phyloP scores from a whole-genome alignment of 1,140 invertebrate genomes.

The Drosophila punjabiensis region DNA sequence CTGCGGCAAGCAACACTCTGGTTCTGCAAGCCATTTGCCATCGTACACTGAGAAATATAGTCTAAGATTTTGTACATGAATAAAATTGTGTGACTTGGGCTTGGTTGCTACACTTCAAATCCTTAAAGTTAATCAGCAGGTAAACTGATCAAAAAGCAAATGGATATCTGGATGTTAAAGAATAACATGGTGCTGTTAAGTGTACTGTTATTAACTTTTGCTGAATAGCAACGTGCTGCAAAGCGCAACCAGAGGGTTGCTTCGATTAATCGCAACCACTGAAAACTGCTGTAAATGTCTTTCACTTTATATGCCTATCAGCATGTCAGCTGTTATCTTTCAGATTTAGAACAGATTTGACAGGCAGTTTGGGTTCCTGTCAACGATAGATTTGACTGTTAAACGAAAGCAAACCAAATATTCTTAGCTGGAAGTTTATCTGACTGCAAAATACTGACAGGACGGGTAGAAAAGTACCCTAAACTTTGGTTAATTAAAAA shows the following conservation, averaged over 20 bases:
- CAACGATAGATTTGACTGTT: too few species aligned
- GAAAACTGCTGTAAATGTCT: background rate
- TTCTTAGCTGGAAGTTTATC: too few species aligned
- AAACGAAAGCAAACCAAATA: too few species aligned
- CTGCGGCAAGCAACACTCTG: conserved; percentile 34
- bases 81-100: background rate
- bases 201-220: background rate
- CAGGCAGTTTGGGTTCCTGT: background rate
- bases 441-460: background rate
- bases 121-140: background rate
- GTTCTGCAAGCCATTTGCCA: conserved; percentile 7
- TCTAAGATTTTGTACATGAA: background rate
- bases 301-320: background rate
- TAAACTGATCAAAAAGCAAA: background rate
- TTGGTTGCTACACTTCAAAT: background rate
- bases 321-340: background rate
- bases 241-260: background rate
- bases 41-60: conserved; percentile 20
- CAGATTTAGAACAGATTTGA: background rate
- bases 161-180: background rate
- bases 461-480: background rate
- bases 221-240: background rate
- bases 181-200: background rate
- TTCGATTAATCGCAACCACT: background rate
- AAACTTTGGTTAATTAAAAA: background rate